Conservation (phyloP, 2,113 vertebrate genomes). For the Pteropus alecto region DNA sequence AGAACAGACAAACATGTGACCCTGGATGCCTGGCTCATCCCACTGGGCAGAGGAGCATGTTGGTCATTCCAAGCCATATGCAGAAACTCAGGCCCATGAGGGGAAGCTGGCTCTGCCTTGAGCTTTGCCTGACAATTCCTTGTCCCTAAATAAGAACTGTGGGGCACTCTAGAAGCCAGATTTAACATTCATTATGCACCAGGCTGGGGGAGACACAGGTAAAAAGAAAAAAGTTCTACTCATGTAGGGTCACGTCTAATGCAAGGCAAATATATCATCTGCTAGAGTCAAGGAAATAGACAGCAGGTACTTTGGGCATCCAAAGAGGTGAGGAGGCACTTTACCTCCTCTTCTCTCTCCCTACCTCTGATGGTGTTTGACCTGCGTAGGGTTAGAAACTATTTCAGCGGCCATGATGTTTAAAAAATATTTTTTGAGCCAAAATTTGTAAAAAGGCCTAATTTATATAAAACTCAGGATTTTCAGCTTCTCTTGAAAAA, state of each 20-base stretch:
- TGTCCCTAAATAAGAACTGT: background rate
- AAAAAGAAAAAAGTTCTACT: background rate
- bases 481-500: background rate
- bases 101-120: background rate
- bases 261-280: background rate
- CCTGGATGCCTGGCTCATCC: background rate
- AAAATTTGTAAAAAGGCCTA: constrained; percentile 22
- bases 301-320: background rate
- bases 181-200: background rate
- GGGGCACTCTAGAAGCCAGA: background rate
- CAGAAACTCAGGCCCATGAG: background rate
- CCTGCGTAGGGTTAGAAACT: background rate
- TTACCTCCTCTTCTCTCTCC: background rate
- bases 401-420: background rate
- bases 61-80: background rate
- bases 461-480: constrained; percentile 39
- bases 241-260: background rate
- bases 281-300: background rate
- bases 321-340: no score
- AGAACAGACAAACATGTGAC: background rate
- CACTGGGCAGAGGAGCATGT: background rate
- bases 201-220: background rate
- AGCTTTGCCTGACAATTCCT: background rate
- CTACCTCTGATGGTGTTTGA: background rate
- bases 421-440: background rate